phyloP scores from a whole-genome alignment of 2,888 invertebrate genomes.

The Leptopilina syphax region DNA sequence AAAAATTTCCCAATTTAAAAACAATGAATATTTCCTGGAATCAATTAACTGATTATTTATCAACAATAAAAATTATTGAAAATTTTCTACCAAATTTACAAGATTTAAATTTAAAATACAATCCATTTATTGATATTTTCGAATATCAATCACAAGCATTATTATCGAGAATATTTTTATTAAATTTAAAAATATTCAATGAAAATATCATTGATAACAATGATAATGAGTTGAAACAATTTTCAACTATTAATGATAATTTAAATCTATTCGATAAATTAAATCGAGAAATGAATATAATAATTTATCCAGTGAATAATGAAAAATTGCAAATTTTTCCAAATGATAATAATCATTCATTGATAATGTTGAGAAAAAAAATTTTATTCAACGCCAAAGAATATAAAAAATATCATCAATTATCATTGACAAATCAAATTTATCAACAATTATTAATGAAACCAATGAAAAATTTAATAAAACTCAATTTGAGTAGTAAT shows the following conservation, averaged over 20 bases:
- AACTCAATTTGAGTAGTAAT: slow-evolving; percentile 54
- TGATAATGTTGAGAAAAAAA: too few relatives aligned
- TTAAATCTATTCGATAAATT: neutral
- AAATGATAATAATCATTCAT: too few relatives aligned
- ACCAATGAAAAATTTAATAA: slow-evolving; percentile 50
- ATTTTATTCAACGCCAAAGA: neutral
- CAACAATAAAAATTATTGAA: slow-evolving; percentile 45
- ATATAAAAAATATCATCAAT: neutral
- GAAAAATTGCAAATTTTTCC: too few relatives aligned
- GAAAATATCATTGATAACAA: neutral
- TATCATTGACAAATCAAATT: slow-evolving; percentile 3
- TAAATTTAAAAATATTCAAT: slow-evolving; percentile 1
- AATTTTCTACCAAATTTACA: slow-evolving; percentile 47
- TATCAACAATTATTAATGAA: slow-evolving; percentile 2
- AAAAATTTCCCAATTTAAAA: slow-evolving; percentile 33
- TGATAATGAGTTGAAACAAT: neutral
- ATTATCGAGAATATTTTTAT: neutral
- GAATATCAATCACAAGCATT: slow-evolving; percentile 34
- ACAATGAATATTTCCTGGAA: slow-evolving; percentile 59
- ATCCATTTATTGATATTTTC: slow-evolving; percentile 53
- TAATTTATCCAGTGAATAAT: too few relatives aligned
- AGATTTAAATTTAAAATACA: slow-evolving; percentile 51
- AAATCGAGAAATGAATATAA: too few relatives aligned
- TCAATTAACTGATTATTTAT: slow-evolving; percentile 44
- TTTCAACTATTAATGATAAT: neutral